Evolutionary conservation across 2,888 invertebrate genomes (phyloP).

Genomic region (Noctuana brunneofusca): DNA sequence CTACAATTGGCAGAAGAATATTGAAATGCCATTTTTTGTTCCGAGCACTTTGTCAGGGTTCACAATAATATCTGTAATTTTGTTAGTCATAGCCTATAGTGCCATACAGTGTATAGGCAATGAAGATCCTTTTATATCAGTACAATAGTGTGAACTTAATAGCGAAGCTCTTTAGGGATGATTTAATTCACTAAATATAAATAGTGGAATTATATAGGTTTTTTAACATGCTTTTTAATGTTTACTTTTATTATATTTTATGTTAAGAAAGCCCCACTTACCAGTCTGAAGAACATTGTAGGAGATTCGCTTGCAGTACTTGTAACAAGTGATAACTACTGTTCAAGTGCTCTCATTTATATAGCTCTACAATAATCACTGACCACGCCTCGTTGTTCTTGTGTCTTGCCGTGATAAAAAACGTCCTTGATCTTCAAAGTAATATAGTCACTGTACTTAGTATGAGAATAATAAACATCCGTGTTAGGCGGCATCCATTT

Average conservation of each 20-base stretch:
- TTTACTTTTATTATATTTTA: not conserved
- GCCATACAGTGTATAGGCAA: too few species aligned
- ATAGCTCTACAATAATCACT: conserved; percentile 53
- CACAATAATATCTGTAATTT: too few species aligned
- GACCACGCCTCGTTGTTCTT: conserved; percentile 67
- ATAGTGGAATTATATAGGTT: not conserved
- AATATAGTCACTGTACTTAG: conserved; percentile 56
- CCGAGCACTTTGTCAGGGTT: too few species aligned
- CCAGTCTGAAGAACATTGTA: conserved; percentile 77
- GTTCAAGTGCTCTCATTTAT: conserved; percentile 57
- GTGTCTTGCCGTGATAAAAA: conserved; percentile 64
- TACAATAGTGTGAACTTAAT: too few species aligned
- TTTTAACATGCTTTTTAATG: not conserved
- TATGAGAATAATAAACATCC: conserved; percentile 62
- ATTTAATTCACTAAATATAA: too few species aligned
- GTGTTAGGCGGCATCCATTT: conserved; percentile 46
- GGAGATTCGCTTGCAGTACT: conserved; percentile 59
- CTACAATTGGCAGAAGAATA: too few species aligned
- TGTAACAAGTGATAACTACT: conserved; percentile 69
- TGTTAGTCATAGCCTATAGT: too few species aligned
- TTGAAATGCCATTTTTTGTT: too few species aligned
- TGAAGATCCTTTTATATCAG: too few species aligned
- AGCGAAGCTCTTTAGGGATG: too few species aligned
- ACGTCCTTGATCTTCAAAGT: conserved; percentile 78
- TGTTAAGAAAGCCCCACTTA: conserved; percentile 43